Percentiles rank a stretch among this genome's conserved stretches.
Conservation (phyloP, 1,140 invertebrate genomes). For the Eubasilissa regina region DNA sequence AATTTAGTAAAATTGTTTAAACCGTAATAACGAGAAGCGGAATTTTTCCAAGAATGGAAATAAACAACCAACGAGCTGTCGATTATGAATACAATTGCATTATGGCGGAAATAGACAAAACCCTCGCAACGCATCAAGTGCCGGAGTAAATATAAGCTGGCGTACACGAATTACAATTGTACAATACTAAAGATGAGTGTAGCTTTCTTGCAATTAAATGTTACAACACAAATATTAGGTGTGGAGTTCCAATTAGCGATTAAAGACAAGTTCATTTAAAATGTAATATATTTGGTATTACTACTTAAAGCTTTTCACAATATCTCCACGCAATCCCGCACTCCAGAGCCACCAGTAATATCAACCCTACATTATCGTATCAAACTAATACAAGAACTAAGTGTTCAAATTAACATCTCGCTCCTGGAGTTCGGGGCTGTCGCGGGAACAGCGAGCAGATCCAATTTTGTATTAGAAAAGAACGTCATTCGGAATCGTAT, state of each 20-base stretch:
- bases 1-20: conserved; percentile 13
- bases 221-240: no score
- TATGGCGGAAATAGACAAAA: not conserved
- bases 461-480: conserved; percentile 9
- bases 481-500: not conserved
- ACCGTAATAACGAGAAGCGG: not conserved
- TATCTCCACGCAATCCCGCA: conserved; percentile 7
- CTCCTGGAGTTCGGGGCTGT: conserved; percentile 1
- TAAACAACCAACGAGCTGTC: no score
- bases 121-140: not conserved
- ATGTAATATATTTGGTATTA: conserved; percentile 52
- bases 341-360: conserved; percentile 8
- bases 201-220: no score
- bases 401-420: conserved; percentile 26
- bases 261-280: conserved; percentile 25
- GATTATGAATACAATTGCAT: not conserved
- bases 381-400: conserved; percentile 39
- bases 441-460: conserved; percentile 26
- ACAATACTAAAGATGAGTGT: no score
- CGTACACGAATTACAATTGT: not conserved
- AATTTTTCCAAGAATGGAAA: no score
- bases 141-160: conserved; percentile 10
- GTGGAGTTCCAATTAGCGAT: no score
- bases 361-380: conserved; percentile 37
- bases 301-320: conserved; percentile 50